Evolutionary conservation across 1,140 invertebrate genomes (phyloP), one percentile per base, ranked within the genome.

Genomic region (Prorops nasuta): DNA sequence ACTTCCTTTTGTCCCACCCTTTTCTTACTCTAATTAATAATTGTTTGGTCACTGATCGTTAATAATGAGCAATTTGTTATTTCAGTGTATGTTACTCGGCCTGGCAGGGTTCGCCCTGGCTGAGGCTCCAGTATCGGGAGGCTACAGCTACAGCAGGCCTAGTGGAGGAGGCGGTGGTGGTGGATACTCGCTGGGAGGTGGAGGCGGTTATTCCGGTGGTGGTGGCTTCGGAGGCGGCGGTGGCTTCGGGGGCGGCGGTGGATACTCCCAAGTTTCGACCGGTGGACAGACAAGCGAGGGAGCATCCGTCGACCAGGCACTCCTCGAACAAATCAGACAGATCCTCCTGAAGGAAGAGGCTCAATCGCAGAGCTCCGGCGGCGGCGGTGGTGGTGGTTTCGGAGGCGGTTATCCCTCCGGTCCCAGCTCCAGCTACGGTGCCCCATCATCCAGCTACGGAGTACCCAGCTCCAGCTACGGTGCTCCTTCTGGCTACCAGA

Each of bases 341-440:
- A 90, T 91, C 66, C 80, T 91, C 39, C 78, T 91, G 50, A 88
- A 87, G 65, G 88, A 91, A 69, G 89, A 92, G 74, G 81, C 84
- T 67, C 83, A 83, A 51, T 74, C 82, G 2, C 73, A 76, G 19
- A 79, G 79, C 43, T 56, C 52, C 15, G 72, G 75, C 7, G 74
- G 77, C 19, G 71, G 76, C 36, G 71, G 71, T 14, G 69, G 70
- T 48, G 69, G 76, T 39, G 76, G 72, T 18, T 60, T 60, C 41
- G 60, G 64, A n/a, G 74, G 75, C 18, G 62, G 76, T 32, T 58
- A 69, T 32, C n/a, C n/a, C n/a, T n/a, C n/a, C n/a, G 76, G 75
- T 0, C 74, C 76, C 2, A 79, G 78, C 48, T 71, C 73, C 15
- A 74, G 77, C 56, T 80, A 80, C 56, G 80, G 80, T 19, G 79